Evolutionary conservation across 23 tunicate species (phyloP).

Genomic region (Phallusia fumigata): DNA sequence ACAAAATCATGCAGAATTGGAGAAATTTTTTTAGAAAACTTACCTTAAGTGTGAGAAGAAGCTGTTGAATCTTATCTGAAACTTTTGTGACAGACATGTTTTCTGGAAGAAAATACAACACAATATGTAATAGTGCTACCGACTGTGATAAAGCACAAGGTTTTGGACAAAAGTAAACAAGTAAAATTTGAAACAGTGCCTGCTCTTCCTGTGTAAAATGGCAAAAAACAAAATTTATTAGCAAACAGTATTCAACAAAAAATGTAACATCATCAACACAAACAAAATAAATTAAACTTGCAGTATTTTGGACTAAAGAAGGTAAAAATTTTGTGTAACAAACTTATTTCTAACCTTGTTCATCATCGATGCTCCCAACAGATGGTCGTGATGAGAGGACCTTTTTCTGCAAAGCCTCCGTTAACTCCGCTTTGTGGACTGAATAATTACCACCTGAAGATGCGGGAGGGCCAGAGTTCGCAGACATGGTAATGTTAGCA

Average conservation of each 20-base stretch:
- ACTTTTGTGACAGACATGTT: slow-evolving; percentile 78
- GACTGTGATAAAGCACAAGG: no score
- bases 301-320: neutral
- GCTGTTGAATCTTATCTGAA: slow-evolving; percentile 93
- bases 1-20: neutral
- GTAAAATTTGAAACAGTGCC: no score
- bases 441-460: slow-evolving; percentile 4
- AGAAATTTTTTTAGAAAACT: neutral
- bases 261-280: no score
- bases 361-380: slow-evolving; percentile 32
- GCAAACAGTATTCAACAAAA: no score
- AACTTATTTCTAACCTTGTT: slow-evolving; percentile 23
- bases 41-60: slow-evolving; percentile 89
- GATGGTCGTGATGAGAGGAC: slow-evolving; percentile 41
- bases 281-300: neutral
- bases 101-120: slow-evolving; percentile 34
- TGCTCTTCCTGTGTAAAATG: no score
- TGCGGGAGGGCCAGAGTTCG: slow-evolving; percentile 27
- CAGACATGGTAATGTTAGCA: slow-evolving; percentile 31
- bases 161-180: no score
- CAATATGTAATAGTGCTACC: no score
- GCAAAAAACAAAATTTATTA: no score
- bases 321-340: neutral
- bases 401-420: slow-evolving; percentile 15
- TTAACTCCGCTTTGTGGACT: neutral